phyloP scores from a whole-genome alignment of 2,797 vertebrate genomes.

The Petrocephalus sullivani region DNA sequence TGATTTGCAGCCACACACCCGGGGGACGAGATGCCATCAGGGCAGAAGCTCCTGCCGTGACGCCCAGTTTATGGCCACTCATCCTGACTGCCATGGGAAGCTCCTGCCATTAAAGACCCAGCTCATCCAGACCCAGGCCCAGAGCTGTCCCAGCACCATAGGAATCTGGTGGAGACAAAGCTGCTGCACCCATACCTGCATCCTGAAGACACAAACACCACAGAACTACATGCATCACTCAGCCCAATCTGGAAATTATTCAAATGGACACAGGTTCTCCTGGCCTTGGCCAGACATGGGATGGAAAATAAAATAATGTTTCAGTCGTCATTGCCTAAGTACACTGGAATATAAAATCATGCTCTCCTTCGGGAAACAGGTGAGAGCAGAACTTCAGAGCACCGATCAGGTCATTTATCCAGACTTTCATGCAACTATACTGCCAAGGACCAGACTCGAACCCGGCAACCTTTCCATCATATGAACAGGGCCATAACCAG shows the following conservation, averaged over 20 bases:
- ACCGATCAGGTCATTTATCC: background rate
- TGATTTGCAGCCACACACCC: background rate
- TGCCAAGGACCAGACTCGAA: background rate
- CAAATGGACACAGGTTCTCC: background rate
- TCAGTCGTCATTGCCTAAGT: too few species aligned
- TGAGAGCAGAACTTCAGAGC: background rate
- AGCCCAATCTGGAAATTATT: background rate
- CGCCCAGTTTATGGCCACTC: background rate
- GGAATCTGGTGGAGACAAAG: background rate
- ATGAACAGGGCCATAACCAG: background rate
- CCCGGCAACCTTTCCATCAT: background rate
- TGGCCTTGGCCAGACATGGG: background rate
- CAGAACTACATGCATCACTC: background rate
- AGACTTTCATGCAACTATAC: background rate
- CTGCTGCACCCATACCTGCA: background rate
- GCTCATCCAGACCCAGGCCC: background rate
- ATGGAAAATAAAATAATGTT: background rate
- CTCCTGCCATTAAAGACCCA: background rate
- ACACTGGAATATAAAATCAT: too few species aligned
- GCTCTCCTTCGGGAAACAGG: too few species aligned
- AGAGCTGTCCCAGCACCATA: background rate
- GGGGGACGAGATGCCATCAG: background rate
- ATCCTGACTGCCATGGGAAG: background rate
- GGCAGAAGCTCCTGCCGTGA: background rate
- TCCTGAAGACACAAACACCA: background rate